Conservation (phyloP, 2,113 vertebrate genomes). For the Corvus cornix region DNA sequence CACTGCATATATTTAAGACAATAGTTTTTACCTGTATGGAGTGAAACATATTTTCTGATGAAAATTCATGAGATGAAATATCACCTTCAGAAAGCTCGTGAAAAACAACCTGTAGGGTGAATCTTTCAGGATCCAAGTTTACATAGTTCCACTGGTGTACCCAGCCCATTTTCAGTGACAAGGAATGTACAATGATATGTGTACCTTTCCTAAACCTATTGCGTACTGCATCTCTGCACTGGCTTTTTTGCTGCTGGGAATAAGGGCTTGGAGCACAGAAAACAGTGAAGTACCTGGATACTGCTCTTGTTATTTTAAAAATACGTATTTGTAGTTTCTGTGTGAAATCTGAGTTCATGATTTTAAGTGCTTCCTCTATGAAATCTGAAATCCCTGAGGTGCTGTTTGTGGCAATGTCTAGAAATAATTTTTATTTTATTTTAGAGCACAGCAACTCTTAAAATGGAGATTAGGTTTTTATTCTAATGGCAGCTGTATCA, state of each 20-base stretch:
- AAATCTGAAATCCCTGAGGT: background rate
- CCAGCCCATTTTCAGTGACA: background rate
- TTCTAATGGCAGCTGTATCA: background rate
- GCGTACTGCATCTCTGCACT: background rate
- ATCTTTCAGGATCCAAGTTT: background rate
- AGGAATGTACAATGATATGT: background rate
- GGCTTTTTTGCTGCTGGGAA: background rate
- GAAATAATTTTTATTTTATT: background rate
- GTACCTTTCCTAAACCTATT: background rate
- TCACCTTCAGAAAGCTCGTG: background rate
- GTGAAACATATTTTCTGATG: background rate
- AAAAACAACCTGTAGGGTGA: background rate
- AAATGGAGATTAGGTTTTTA: background rate
- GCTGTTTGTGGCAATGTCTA: background rate
- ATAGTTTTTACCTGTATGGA: background rate
- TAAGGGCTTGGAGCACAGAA: background rate
- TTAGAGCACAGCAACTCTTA: background rate
- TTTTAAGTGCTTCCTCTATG: background rate
- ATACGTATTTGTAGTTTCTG: background rate
- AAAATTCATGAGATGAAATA: conserved; percentile 5
- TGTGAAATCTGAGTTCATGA: background rate
- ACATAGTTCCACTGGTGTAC: background rate
- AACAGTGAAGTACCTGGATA: background rate
- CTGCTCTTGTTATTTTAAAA: background rate
- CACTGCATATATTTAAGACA: background rate